Evolutionary conservation across 1,140 invertebrate species (phyloP).

Genomic region (Bombus picipes): DNA sequence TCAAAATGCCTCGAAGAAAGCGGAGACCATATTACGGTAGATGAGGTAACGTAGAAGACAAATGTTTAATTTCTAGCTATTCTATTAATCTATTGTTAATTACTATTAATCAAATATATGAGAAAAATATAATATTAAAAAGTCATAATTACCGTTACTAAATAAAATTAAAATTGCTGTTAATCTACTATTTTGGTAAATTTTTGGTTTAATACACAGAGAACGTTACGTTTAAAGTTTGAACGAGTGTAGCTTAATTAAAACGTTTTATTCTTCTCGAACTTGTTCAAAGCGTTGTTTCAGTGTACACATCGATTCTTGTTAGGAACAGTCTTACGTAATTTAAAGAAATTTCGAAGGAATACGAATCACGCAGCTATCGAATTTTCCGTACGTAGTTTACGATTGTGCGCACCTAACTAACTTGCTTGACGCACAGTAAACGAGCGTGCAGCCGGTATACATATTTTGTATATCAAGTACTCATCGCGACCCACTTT

Average conservation of each 20-base stretch:
- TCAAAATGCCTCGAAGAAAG: constrained; percentile 81
- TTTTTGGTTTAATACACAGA: background rate
- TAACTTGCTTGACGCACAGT: background rate
- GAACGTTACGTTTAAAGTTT: background rate
- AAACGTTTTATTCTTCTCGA: background rate
- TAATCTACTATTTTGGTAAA: background rate
- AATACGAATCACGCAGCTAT: no score
- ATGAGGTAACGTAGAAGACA: constrained; percentile 82
- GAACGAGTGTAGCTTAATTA: background rate
- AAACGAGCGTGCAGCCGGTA: background rate
- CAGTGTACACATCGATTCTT: background rate
- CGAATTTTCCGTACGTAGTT: background rate
- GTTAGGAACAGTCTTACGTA: background rate
- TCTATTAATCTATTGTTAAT: background rate
- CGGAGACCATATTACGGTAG: constrained; percentile 83
- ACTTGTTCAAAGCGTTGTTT: background rate
- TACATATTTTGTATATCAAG: background rate
- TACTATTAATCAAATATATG: no score
- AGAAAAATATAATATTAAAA: no score
- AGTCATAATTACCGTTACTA: no score
- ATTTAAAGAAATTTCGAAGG: background rate
- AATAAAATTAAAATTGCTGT: no score
- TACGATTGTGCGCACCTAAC: background rate
- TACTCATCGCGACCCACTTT: constrained; percentile 30
- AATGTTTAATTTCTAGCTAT: background rate